These are phyloP conservation scores for Orussus abietinus DNA, from an alignment of 1,140 invertebrate genomes.

Conservation along the genomic window DNA sequence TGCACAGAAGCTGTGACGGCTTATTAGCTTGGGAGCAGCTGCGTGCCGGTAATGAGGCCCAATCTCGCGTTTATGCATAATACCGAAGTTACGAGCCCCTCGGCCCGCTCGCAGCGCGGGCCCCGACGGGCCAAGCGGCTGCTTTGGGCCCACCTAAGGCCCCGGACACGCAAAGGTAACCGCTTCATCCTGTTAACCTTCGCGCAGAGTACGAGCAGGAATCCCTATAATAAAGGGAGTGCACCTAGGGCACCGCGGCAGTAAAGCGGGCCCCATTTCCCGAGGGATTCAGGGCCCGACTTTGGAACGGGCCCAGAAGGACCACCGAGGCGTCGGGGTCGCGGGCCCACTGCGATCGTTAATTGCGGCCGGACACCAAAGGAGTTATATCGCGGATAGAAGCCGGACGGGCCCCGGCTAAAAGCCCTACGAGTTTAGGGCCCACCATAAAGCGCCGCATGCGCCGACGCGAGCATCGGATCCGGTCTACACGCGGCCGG, in stretches of 20 bases:
- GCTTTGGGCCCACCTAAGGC: conserved; percentile 7
- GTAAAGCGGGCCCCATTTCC: too few species aligned
- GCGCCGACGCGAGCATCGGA: too few species aligned
- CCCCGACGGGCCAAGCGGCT: conserved; percentile 1
- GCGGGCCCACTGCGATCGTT: too few species aligned
- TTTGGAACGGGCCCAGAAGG: too few species aligned
- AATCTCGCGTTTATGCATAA: conserved; percentile 42
- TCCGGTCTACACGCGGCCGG: not conserved
- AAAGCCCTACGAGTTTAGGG: not conserved
- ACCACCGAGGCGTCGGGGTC: too few species aligned
- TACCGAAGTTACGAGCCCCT: conserved; percentile 18
- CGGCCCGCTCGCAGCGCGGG: not conserved
- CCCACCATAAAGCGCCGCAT: too few species aligned
- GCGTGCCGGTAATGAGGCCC: conserved; percentile 50
- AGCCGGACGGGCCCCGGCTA: not conserved
- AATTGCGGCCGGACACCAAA: too few species aligned
- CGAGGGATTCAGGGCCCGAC: too few species aligned
- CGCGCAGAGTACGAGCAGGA: too few species aligned
- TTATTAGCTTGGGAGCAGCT: conserved; percentile 50
- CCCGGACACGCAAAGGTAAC: conserved; percentile 31
- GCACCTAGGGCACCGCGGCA: too few species aligned
- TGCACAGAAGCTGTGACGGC: conserved; percentile 49
- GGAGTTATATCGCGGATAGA: too few species aligned
- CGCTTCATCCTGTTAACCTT: conserved; percentile 34
- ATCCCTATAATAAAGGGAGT: too few species aligned